Conservation (phyloP, 2,113 vertebrate species). For the Nannobrachium achirus region DNA sequence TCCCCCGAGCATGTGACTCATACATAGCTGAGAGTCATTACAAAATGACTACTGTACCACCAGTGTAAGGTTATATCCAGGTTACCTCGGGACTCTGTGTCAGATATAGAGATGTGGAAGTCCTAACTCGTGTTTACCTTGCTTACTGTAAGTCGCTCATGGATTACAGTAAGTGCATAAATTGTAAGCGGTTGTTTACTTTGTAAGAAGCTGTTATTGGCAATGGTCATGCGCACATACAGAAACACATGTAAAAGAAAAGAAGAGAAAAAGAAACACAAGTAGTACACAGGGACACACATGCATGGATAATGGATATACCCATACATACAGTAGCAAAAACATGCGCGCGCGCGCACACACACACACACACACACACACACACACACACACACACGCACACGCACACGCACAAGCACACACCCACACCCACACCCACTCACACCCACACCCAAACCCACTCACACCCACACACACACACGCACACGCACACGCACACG, state of each 20-base stretch:
- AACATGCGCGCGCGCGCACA: too few species aligned
- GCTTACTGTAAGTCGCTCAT: too few species aligned
- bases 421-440: background rate
- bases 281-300: too few species aligned
- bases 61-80: background rate
- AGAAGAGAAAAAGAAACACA: too few species aligned
- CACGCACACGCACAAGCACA: background rate
- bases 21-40: background rate
- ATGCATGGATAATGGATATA: too few species aligned
- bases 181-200: too few species aligned
- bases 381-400: too few species aligned
- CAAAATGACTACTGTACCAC: too few species aligned
- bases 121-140: too few species aligned
- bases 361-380: too few species aligned
- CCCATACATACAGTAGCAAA: too few species aligned
- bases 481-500: background rate
- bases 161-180: too few species aligned
- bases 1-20: background rate
- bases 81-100: background rate
- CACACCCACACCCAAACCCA: conserved; percentile 1
- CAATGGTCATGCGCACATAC: background rate
- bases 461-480: conserved; percentile 10
- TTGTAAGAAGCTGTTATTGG: background rate
- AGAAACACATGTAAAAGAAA: background rate
- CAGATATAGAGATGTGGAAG: background rate